Evolutionary conservation across 1,140 invertebrate genomes (phyloP).

Genomic region (Mizuhopecten yessoensis): DNA sequence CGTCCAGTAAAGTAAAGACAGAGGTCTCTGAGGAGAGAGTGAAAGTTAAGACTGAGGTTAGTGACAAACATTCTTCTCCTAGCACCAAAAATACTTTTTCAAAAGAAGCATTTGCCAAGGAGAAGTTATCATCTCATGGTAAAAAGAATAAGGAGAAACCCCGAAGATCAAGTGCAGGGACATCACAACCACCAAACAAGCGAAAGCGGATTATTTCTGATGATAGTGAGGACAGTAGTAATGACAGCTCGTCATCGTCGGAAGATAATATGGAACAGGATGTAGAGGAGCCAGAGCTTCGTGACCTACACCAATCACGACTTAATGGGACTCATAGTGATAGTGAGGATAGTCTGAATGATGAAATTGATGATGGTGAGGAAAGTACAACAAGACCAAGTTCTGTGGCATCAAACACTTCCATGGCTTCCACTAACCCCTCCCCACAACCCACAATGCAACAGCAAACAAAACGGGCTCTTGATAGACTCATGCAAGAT

Average conservation of each 20-base stretch:
- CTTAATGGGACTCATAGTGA: conserved; percentile 43
- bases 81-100: conserved; percentile 38
- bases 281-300: conserved; percentile 46
- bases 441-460: background rate
- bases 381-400: conserved; percentile 35
- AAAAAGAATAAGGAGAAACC: background rate
- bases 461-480: conserved; percentile 18
- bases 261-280: conserved; percentile 24
- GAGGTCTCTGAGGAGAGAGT: background rate
- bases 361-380: conserved; percentile 40
- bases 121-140: conserved; percentile 41
- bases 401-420: conserved; percentile 15
- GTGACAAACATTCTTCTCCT: background rate
- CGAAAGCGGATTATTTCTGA: conserved; percentile 40
- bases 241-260: conserved; percentile 44
- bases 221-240: conserved; percentile 51
- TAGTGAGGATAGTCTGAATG: conserved; percentile 49
- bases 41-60: background rate
- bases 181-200: conserved; percentile 42
- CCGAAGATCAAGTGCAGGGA: background rate
- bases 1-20: background rate
- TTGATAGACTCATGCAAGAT: conserved; percentile 43
- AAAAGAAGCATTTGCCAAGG: conserved; percentile 10
- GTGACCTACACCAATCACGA: background rate
- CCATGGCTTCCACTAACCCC: background rate